A percentile compares a stretch with the other conserved stretches of the same genome.
Conservation (phyloP, 2,797 vertebrate species). For the Calcarius lapponicus region DNA sequence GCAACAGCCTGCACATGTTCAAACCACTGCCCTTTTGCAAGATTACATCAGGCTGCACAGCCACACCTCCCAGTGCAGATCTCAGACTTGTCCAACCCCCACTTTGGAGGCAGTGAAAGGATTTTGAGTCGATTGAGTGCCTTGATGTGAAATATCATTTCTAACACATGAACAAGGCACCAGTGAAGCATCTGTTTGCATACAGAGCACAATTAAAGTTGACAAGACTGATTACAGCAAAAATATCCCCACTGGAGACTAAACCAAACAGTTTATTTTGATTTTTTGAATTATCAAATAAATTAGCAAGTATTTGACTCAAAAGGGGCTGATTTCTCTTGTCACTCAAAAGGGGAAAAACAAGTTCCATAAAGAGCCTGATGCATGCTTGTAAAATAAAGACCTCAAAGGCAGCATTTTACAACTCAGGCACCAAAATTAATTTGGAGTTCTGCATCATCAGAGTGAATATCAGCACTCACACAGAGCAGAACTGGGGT, state of each 20-base stretch:
- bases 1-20: not conserved
- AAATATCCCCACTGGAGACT: not conserved
- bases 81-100: not conserved
- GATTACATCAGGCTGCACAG: not conserved
- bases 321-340: not conserved
- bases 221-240: not conserved
- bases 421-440: not conserved
- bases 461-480: not conserved
- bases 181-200: not conserved
- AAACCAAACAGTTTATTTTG: not conserved
- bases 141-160: not conserved
- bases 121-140: not conserved
- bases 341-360: not conserved
- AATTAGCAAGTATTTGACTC: not conserved
- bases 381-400: not conserved
- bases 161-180: not conserved
- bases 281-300: not conserved
- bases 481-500: not conserved
- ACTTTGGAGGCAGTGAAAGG: not conserved
- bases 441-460: not conserved
- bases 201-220: not conserved
- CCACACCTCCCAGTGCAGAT: not conserved
- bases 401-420: not conserved
- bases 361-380: not conserved
- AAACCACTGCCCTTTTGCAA: slow-evolving; percentile 8